Conservation (phyloP, 2,888 invertebrate species). For the Euphydryas editha region DNA sequence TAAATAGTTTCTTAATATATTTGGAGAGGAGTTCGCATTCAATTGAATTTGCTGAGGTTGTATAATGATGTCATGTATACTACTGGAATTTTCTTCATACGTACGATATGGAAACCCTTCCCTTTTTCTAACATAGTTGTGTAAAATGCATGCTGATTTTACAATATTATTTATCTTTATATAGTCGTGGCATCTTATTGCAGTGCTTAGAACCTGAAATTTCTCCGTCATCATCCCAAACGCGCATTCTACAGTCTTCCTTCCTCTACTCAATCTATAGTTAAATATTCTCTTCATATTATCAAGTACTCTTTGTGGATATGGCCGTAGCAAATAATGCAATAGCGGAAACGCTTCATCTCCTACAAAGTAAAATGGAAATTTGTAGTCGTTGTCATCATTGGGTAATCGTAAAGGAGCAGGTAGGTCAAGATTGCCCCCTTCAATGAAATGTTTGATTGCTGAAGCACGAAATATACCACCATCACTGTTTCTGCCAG, state of each 20-base stretch:
- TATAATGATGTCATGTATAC: neutral
- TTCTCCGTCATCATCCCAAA: conserved; percentile 34
- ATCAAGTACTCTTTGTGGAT: neutral
- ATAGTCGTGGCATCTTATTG: conserved; percentile 16
- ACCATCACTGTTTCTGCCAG: neutral
- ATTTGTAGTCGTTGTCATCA: neutral
- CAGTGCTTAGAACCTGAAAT: conserved; percentile 5
- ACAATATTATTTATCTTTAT: conserved; percentile 23
- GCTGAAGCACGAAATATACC: neutral
- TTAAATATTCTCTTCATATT: conserved; percentile 26
- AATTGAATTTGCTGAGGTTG: neutral
- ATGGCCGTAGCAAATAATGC: neutral
- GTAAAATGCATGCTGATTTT: conserved; percentile 28
- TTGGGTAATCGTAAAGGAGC: neutral
- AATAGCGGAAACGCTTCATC: neutral
- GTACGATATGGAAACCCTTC: neutral
- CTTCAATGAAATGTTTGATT: neutral
- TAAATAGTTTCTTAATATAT: conserved; percentile 29
- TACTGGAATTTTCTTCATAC: neutral
- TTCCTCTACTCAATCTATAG: conserved; percentile 31
- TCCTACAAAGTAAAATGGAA: neutral
- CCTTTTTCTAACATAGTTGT: conserved; percentile 22
- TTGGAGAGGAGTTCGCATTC: conserved; percentile 10
- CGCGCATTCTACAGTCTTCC: conserved; percentile 33
- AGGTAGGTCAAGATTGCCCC: neutral